phyloP scores from a whole-genome alignment of 2,113 vertebrate species.

The Pelusios castaneus region DNA sequence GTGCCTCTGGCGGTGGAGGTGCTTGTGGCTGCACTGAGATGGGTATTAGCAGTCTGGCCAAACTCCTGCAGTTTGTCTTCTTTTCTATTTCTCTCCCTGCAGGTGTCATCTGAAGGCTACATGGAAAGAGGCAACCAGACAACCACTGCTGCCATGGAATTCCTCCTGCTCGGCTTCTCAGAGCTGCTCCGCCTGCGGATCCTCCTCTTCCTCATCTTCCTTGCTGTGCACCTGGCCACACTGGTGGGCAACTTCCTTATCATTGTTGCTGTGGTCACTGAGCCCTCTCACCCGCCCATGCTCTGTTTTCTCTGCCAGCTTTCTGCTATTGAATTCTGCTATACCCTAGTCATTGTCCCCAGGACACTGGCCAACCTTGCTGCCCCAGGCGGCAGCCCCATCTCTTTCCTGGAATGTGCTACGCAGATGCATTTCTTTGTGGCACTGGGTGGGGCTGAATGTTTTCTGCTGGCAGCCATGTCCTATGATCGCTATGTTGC shows the following conservation, averaged over 20 bases:
- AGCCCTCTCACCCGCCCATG: conserved; percentile 40
- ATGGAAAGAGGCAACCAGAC: background rate
- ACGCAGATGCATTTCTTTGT: conserved; percentile 66
- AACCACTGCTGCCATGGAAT: background rate
- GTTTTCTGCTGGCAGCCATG: conserved; percentile 65
- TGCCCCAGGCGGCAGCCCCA: background rate
- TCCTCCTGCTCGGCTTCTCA: conserved; percentile 56
- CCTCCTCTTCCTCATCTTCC: conserved; percentile 47
- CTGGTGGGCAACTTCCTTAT: conserved; percentile 57
- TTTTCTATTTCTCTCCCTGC: background rate
- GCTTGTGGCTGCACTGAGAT: background rate
- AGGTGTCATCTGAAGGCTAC: background rate
- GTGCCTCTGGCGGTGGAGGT: too few species aligned
- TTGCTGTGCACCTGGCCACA: conserved; percentile 53
- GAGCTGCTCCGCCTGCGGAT: conserved; percentile 47
- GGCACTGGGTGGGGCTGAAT: conserved; percentile 54
- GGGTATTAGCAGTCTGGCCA: background rate
- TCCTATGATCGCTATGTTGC: conserved; percentile 65
- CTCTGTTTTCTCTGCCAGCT: conserved; percentile 64
- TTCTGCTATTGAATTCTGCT: conserved; percentile 58
- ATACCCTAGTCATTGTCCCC: conserved; percentile 58
- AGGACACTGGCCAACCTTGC: conserved; percentile 45
- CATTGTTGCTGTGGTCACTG: conserved; percentile 9
- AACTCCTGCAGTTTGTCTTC: background rate
- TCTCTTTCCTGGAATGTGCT: conserved; percentile 54